Evolutionary conservation across 2,888 invertebrate genomes (phyloP).

Genomic region (Ornithoptera priamus): DNA sequence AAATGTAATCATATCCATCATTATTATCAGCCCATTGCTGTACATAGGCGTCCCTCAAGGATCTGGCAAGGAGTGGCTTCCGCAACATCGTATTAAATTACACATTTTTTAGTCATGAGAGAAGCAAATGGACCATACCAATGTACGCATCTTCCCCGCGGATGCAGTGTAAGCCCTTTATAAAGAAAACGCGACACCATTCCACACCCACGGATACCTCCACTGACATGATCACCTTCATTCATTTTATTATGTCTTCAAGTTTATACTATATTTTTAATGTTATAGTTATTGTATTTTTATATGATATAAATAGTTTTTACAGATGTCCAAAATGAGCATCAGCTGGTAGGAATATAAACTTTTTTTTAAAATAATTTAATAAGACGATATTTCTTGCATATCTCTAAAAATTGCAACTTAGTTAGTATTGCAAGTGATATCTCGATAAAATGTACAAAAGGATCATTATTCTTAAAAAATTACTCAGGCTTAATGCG

Average conservation of each 20-base stretch:
- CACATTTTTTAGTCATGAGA: neutral
- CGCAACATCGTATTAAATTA: neutral
- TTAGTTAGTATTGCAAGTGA: neutral
- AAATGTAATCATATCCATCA: neutral
- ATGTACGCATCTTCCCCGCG: slow-evolving; percentile 48
- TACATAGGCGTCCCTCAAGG: no score
- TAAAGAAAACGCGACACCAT: slow-evolving; percentile 33
- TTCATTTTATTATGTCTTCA: slow-evolving; percentile 1
- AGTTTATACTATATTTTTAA: neutral
- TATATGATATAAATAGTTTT: no score
- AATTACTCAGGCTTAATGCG: neutral
- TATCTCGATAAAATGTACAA: slow-evolving; percentile 14
- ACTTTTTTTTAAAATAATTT: no score
- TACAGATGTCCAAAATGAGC: no score
- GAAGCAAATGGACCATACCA: slow-evolving; percentile 43
- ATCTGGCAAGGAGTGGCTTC: no score
- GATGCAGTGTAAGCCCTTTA: slow-evolving; percentile 58
- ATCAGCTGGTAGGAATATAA: no score
- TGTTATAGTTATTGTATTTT: no score
- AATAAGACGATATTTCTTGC: no score
- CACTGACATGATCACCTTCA: slow-evolving; percentile 12
- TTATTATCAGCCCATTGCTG: no score
- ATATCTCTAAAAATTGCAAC: no score
- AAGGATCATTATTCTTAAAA: slow-evolving; percentile 1
- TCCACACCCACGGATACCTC: slow-evolving; percentile 13